Percentiles rank a stretch among this genome's conserved stretches.
These are phyloP conservation scores for Octopus sinensis DNA, from an alignment of 1,140 invertebrate species.

Conservation along the genomic window DNA sequence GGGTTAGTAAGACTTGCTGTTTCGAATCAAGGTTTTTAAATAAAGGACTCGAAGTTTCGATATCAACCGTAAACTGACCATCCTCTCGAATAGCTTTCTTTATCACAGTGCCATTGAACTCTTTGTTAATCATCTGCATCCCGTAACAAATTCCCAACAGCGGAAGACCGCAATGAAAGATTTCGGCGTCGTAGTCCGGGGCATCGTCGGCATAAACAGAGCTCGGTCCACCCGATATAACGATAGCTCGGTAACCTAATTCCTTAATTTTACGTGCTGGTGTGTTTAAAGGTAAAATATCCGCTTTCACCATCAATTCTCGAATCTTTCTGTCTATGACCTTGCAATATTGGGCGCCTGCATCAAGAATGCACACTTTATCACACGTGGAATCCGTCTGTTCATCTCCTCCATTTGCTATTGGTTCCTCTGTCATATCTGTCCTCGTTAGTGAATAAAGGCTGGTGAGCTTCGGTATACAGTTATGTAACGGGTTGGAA, in stretches of 20 bases:
- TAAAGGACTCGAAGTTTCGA: constrained; percentile 83
- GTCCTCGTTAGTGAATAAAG: no score
- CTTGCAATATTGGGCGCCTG: constrained; percentile 98
- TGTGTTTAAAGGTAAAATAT: constrained; percentile 90
- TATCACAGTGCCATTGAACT: constrained; percentile 88
- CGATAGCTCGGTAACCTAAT: constrained; percentile 83
- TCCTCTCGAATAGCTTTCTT: constrained; percentile 88
- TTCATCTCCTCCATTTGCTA: neutral
- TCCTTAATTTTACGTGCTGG: constrained; percentile 83
- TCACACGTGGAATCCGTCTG: constrained; percentile 52
- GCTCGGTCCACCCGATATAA: constrained; percentile 95
- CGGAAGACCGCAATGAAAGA: constrained; percentile 92
- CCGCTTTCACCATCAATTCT: constrained; percentile 88
- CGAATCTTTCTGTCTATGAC: constrained; percentile 76
- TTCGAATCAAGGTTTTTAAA: constrained; percentile 85
- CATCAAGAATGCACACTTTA: constrained; percentile 91
- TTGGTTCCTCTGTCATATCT: neutral
- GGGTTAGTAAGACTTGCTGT: constrained; percentile 89
- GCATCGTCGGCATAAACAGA: constrained; percentile 96
- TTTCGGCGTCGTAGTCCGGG: constrained; percentile 87
- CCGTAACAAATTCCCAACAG: constrained; percentile 98
- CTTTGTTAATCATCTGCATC: constrained; percentile 97
- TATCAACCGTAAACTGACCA: constrained; percentile 86
- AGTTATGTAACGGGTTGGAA: no score
- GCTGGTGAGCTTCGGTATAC: no score